Percentiles rank a stretch among this genome's conserved stretches.
Conservation (phyloP, 2,113 vertebrate genomes). For the Chauna torquata region DNA sequence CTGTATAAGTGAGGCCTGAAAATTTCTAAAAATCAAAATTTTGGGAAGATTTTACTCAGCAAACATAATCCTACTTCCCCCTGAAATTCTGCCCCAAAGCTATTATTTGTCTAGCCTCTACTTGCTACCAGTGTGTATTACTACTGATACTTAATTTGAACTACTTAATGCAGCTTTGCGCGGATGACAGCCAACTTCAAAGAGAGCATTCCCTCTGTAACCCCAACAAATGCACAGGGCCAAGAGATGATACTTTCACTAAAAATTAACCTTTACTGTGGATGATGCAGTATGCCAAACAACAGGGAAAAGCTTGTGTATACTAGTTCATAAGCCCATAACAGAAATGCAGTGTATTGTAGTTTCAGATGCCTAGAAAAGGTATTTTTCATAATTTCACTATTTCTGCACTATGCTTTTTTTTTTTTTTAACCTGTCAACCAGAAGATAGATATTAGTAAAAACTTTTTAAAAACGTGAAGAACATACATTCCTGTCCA, state of each 20-base stretch:
- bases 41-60: not conserved
- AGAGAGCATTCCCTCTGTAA: slow-evolving; percentile 22
- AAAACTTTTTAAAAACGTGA: slow-evolving; percentile 3
- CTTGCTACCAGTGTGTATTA: not conserved
- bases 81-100: slow-evolving; percentile 12
- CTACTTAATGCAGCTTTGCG: slow-evolving; percentile 46
- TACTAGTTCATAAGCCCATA: not conserved
- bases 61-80: not conserved
- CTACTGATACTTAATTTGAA: slow-evolving; percentile 51
- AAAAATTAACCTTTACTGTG: slow-evolving; percentile 45
- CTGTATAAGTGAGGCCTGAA: not conserved
- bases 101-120: not conserved
- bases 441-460: not conserved
- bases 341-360: not conserved
- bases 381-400: not conserved
- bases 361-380: not conserved
- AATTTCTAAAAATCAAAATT: not conserved
- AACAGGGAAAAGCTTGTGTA: not conserved
- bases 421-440: not conserved
- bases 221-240: not conserved
- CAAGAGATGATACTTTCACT: slow-evolving; percentile 15
- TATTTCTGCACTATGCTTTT: not conserved
- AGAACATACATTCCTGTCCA: not conserved
- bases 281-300: not conserved
- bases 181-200: slow-evolving; percentile 34